These are phyloP conservation scores for Trogon melanurus DNA, from an alignment of 2,113 vertebrate genomes.

Conservation along the genomic window DNA sequence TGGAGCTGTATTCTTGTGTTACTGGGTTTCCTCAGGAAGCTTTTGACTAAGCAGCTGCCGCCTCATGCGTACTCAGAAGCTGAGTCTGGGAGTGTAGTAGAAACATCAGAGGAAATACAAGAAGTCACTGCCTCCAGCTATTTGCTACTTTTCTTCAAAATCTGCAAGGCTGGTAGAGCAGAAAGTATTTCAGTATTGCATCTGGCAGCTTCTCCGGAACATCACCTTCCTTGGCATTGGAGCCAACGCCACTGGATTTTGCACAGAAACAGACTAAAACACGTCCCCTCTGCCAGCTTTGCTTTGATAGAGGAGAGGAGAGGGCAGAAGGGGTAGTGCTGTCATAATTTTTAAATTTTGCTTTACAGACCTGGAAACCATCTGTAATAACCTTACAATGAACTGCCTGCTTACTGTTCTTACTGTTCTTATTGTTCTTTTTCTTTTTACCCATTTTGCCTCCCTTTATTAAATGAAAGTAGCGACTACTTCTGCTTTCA, in stretches of 20 bases:
- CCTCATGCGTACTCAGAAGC: background rate
- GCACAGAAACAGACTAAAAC: background rate
- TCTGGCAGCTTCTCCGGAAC: background rate
- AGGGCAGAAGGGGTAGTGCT: background rate
- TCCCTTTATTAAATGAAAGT: background rate
- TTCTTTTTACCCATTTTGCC: background rate
- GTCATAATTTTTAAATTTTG: background rate
- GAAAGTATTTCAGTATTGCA: background rate
- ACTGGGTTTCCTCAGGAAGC: background rate
- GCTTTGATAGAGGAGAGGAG: background rate
- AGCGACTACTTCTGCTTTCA: background rate
- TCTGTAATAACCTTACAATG: background rate
- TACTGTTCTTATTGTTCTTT: fast-evolving
- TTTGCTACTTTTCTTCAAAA: conserved; percentile 19
- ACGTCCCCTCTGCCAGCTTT: background rate
- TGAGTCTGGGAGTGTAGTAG: background rate
- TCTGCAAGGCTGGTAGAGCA: background rate
- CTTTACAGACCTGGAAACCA: background rate
- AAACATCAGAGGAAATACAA: background rate
- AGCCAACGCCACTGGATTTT: background rate
- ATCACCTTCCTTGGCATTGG: background rate
- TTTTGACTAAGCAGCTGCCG: background rate
- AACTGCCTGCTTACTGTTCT: background rate
- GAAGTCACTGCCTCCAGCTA: background rate
- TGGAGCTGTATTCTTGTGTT: background rate